These are phyloP conservation scores for Empis livida DNA, from an alignment of 2,888 invertebrate species.

Conservation along the genomic window DNA sequence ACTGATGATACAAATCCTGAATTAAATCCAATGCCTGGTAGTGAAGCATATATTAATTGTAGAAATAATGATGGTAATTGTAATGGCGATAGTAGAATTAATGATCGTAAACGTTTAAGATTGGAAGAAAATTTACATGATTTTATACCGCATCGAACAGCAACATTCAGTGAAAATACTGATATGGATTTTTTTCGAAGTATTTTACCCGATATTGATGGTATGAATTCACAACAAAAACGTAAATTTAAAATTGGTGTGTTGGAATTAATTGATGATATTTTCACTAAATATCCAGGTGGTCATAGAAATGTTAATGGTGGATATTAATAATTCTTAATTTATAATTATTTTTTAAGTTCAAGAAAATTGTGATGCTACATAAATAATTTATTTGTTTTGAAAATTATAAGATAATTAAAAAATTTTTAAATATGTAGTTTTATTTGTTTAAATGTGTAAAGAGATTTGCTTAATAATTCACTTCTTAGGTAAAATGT, in stretches of 20 bases:
- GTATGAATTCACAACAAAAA: slow-evolving; percentile 39
- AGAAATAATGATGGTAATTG: neutral
- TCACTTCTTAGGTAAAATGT: too few relatives aligned
- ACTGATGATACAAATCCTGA: slow-evolving; percentile 15
- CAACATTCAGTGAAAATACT: slow-evolving; percentile 17
- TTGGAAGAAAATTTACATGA: neutral
- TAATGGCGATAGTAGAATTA: neutral
- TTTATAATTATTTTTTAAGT: too few relatives aligned
- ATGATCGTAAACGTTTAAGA: slow-evolving; percentile 9
- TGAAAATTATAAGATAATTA: too few relatives aligned
- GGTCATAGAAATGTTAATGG: too few relatives aligned
- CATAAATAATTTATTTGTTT: too few relatives aligned
- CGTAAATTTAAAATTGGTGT: slow-evolving; percentile 41
- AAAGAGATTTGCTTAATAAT: too few relatives aligned
- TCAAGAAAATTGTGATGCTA: too few relatives aligned
- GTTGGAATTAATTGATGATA: slow-evolving; percentile 39
- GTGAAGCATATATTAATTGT: slow-evolving; percentile 15
- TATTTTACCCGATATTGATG: slow-evolving; percentile 39
- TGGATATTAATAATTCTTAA: too few relatives aligned
- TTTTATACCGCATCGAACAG: too few relatives aligned
- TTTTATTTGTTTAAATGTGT: too few relatives aligned
- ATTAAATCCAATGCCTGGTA: slow-evolving; percentile 5
- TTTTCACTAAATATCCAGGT: slow-evolving; percentile 27
- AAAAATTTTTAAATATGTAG: too few relatives aligned
- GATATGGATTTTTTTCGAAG: slow-evolving; percentile 40